Evolutionary conservation across 1,140 invertebrate species (phyloP).

Genomic region (Caenorhabditis tropicalis): DNA sequence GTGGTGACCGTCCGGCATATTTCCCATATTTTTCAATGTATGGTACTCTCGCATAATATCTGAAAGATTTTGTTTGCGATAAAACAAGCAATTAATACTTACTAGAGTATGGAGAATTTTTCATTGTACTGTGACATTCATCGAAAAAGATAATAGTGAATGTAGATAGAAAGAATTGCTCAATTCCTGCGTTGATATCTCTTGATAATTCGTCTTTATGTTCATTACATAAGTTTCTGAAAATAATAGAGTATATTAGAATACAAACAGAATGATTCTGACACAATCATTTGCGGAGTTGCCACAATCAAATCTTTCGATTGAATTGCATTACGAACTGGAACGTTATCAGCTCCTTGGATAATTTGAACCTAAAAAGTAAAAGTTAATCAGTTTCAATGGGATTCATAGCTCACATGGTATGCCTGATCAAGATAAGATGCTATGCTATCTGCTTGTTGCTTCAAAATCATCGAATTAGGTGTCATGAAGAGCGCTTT

Average conservation of each 20-base stretch:
- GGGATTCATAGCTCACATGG: neutral
- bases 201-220: neutral
- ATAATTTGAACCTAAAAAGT: neutral
- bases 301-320: slow-evolving; percentile 69
- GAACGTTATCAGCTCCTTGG: slow-evolving; percentile 49
- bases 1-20: neutral
- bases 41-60: slow-evolving; percentile 51
- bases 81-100: neutral
- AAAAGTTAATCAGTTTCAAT: neutral
- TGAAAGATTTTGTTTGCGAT: neutral
- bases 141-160: slow-evolving; percentile 64
- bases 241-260: neutral
- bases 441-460: slow-evolving; percentile 66
- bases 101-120: slow-evolving; percentile 71
- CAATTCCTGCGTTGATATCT: neutral
- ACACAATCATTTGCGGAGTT: slow-evolving; percentile 72
- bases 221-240: slow-evolving; percentile 14
- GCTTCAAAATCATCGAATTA: slow-evolving; percentile 68
- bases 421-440: slow-evolving; percentile 55
- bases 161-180: slow-evolving; percentile 43
- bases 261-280: slow-evolving; percentile 59
- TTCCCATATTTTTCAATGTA: neutral
- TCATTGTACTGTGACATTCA: slow-evolving; percentile 73
- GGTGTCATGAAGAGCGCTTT: slow-evolving; percentile 64
- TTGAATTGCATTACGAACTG: slow-evolving; percentile 5